Base-by-base conservation (phyloP, 2,113 vertebrate species). In the Ranitomeya imitator region DNA sequence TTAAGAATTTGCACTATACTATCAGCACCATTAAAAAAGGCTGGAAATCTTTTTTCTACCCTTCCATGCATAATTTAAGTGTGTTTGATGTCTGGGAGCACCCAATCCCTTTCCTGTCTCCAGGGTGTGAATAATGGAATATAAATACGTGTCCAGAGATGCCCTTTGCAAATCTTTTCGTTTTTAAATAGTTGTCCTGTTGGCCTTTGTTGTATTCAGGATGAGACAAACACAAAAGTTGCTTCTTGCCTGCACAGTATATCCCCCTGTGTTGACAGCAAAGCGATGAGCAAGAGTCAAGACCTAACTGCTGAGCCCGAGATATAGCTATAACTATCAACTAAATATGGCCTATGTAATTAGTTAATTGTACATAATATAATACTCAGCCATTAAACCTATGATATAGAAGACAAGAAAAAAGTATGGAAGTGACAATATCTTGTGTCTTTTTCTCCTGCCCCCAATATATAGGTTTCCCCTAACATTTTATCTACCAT, bases 161-260 rank as follows among this genome's bases (percentile, higher is more conserved):
- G 71, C 26, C 21, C 31, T 60, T 51, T 69, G 77, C 18, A 51
- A 63, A 16, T 45, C 86, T 83, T 52, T 88, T 88, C 79, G 77
- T 19, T 59, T 74, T 82, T 74, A 88, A 87, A 87, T 87, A 19
- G 78, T 60, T 59, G 13, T 73, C 55, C 52, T 88, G 52, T 81
- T 57, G 14, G 21, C 77, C 79, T 80, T 79, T 80, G 78, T 81
- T 87, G 63, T 81, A 18, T 52, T 71, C 15, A 67, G 78, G 63
- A 87, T 87, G 16, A 87, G 76, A 79, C 85, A 51, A 23, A 73
- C 69, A 81, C 54, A 71, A 63, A 45, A 86, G 77, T 55, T 79
- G 45, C 16, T 16, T 63, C 71, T 65, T 87, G 78, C 67, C 23
- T 7, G n/a, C 21, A 51, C 31, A 19, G 59, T 31, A 82, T 59